Conservation (phyloP, 2,113 vertebrate genomes). For the Bubalus kerabau region DNA sequence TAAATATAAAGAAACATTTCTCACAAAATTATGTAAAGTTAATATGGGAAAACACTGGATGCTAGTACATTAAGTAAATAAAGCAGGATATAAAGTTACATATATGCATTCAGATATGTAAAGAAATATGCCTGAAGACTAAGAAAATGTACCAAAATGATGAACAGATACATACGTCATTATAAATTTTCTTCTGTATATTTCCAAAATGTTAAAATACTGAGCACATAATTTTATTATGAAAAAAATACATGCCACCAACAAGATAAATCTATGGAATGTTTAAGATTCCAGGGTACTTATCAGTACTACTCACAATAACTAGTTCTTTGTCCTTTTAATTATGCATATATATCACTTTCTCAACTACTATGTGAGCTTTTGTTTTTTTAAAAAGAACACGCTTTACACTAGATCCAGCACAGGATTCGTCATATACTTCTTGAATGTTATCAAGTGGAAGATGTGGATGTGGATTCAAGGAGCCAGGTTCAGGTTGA, state of each 20-base stretch:
- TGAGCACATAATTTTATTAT: not conserved
- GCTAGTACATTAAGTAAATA: not conserved
- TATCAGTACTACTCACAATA: not conserved
- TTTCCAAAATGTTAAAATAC: not conserved
- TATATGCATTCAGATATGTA: not conserved
- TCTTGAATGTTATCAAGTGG: not conserved
- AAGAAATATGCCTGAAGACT: not conserved
- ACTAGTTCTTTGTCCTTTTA: not conserved
- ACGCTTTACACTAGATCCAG: not conserved
- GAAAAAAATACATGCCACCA: not conserved
- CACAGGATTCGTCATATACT: not conserved
- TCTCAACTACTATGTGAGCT: not conserved
- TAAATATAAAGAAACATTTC: not conserved
- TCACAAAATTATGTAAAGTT: not conserved
- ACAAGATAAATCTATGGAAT: not conserved
- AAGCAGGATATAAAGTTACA: not conserved
- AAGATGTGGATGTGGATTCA: not conserved
- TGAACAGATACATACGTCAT: not conserved
- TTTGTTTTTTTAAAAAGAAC: not conserved
- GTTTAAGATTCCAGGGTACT: not conserved
- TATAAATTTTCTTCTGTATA: not conserved
- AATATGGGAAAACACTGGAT: not conserved
- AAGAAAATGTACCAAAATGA: conserved; percentile 16
- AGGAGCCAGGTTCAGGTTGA: not conserved
- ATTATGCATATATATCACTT: not conserved